A percentile compares a stretch with the other conserved stretches of the same genome.
Conservation (phyloP, 1,140 invertebrate species). For the Venustaconcha ellipsiformis region DNA sequence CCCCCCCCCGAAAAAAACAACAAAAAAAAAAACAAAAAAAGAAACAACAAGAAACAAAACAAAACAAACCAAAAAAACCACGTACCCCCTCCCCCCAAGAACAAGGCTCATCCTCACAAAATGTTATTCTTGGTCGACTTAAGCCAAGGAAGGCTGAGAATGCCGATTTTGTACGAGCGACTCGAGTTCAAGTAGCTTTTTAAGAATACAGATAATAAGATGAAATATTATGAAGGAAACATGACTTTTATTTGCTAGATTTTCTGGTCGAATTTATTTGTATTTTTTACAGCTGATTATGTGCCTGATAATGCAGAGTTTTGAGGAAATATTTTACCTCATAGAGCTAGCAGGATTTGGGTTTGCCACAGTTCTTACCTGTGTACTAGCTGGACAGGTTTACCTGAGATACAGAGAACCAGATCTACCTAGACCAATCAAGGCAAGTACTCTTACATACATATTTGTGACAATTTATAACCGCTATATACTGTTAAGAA, state of each 20-base stretch:
- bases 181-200: neutral
- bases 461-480: neutral
- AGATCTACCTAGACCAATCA: constrained; percentile 50
- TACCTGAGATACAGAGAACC: constrained; percentile 52
- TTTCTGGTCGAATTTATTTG: neutral
- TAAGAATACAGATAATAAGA: neutral
- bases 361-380: constrained; percentile 52
- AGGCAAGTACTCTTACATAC: constrained; percentile 33
- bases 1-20: no score
- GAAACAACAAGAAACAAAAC: no score
- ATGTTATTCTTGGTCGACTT: no score
- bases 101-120: no score
- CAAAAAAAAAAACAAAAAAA: no score
- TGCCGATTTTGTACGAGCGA: neutral
- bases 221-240: neutral
- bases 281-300: constrained; percentile 46
- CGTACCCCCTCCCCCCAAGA: no score
- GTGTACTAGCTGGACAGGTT: constrained; percentile 54
- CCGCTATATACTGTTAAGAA: neutral
- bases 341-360: constrained; percentile 63
- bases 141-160: no score
- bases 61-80: no score
- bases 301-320: constrained; percentile 57
- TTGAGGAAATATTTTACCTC: constrained; percentile 58
- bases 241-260: neutral